Percentiles rank a stretch among this genome's conserved stretches.
phyloP scores from a whole-genome alignment of 2,113 vertebrate genomes.

The Trematomus loennbergii region DNA sequence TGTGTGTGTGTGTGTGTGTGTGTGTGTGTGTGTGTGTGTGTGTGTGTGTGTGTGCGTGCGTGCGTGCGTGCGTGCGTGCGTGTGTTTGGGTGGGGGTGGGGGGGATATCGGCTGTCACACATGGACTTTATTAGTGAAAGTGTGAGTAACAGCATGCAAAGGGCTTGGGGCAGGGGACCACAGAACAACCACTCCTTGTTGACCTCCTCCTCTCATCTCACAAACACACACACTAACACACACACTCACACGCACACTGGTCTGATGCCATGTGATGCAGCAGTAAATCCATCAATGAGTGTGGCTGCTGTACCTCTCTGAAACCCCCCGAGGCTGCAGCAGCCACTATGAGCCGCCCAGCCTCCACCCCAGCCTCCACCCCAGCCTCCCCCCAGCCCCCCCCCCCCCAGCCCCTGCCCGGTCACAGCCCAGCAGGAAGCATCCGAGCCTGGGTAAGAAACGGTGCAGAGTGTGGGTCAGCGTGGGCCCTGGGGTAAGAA shows the following conservation, averaged over 20 bases:
- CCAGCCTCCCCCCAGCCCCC: too few species aligned
- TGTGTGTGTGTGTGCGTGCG: too few species aligned
- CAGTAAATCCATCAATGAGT: slow-evolving; percentile 66
- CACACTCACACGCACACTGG: too few species aligned
- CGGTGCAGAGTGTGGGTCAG: slow-evolving; percentile 63
- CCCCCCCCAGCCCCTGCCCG: not conserved
- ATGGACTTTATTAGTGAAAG: slow-evolving; percentile 53
- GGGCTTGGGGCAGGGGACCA: slow-evolving; percentile 23
- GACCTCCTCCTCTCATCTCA: slow-evolving; percentile 37
- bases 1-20: too few species aligned
- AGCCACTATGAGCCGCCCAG: slow-evolving; percentile 24
- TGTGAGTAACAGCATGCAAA: slow-evolving; percentile 40
- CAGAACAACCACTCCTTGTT: slow-evolving; percentile 49
- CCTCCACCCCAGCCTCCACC: not conserved
- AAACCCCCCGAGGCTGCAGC: slow-evolving; percentile 40
- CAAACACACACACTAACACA: not conserved
- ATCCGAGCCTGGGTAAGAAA: slow-evolving; percentile 30
- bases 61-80: too few species aligned
- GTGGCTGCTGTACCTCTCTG: slow-evolving; percentile 34
- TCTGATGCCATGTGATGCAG: slow-evolving; percentile 41
- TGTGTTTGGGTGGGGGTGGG: too few species aligned
- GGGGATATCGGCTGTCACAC: slow-evolving; percentile 39
- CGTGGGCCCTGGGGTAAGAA: slow-evolving; percentile 45
- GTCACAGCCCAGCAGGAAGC: slow-evolving; percentile 54
- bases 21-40: not conserved